Conservation (phyloP, 2,888 invertebrate species). For the Electrophaes corylata region DNA sequence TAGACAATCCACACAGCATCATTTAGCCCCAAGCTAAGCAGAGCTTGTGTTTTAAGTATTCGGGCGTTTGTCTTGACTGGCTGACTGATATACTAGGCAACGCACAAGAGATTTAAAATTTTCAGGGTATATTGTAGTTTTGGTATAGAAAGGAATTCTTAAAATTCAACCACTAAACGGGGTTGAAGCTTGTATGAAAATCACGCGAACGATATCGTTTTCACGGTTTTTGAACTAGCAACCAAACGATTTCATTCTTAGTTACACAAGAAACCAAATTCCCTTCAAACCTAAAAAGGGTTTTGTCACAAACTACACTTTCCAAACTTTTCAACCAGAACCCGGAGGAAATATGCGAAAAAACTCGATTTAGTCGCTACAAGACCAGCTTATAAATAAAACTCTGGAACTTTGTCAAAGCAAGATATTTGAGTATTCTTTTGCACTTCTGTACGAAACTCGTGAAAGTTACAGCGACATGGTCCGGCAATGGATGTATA, state of each 20-base stretch:
- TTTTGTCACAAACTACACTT: conserved; percentile 39
- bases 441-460: neutral
- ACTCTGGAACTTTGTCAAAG: conserved; percentile 23
- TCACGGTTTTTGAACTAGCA: conserved; percentile 6
- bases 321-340: conserved; percentile 38
- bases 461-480: conserved; percentile 19
- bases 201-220: neutral
- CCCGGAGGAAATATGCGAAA: conserved; percentile 44
- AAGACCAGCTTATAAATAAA: conserved; percentile 33
- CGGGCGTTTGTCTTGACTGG: too few relatives aligned
- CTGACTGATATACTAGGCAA: too few relatives aligned
- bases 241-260: conserved; percentile 24
- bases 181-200: too few relatives aligned
- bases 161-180: too few relatives aligned
- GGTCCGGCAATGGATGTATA: conserved; percentile 18
- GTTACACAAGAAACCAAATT: conserved; percentile 40
- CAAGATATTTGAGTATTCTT: conserved; percentile 4
- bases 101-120: too few relatives aligned
- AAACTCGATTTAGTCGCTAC: conserved; percentile 49
- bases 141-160: too few relatives aligned
- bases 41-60: too few relatives aligned
- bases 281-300: conserved; percentile 41
- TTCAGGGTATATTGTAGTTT: too few relatives aligned
- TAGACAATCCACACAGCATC: too few relatives aligned
- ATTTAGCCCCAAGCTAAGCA: too few relatives aligned